Evolutionary conservation across 2,113 vertebrate species (phyloP), one percentile per base, ranked within the genome.

Genomic region (Callorhinus ursinus): DNA sequence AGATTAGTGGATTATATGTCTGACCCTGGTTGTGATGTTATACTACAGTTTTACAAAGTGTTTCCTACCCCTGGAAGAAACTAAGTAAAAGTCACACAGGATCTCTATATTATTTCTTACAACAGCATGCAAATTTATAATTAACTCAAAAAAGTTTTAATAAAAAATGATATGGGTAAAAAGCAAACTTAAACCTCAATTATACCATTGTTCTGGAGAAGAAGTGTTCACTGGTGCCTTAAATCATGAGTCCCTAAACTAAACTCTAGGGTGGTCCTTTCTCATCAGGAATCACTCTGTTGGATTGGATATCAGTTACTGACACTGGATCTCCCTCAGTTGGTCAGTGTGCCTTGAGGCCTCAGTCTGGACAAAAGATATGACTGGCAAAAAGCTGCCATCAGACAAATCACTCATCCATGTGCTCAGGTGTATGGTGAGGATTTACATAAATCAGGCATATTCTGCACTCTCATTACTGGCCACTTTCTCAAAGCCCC

Each of bases 401-500:
- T 92, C n/a, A 67, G 74, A 82, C 80, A 84, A 72, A 94, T 92
- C 63, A 53, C 65, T 93, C 88, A 90, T 57, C 77, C 84, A 24
- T 88, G 55, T 65, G 83, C 93, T 88, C 65, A 57, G 8, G 16
- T 46, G 79, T 33, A 83, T 22, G 55, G 24, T 15, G 31, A 85
- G 87, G 95, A 95, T 96, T 98, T 90, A 65, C 89, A 98, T 63
- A 93, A 81, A 94, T 95, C 82, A 96, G 92, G 97, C 93, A 6
- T 5, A 93, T 98, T 98, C 98, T 97, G 97, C 96, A 97, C 94
- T 97, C 79, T 92, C 96, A 84, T 97, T 97, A 96, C 96, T 96
- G 96, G 97, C 89, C 96, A 98, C 90, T 95, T 97, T 93, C 98
- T 98, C 98, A 98, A 98, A 98, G 93, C 90, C 71, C 2, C 6